Percentiles rank a stretch among this genome's conserved stretches.
Evolutionary conservation across 2,113 vertebrate species (phyloP).

Genomic region (Rafetus swinhoei): DNA sequence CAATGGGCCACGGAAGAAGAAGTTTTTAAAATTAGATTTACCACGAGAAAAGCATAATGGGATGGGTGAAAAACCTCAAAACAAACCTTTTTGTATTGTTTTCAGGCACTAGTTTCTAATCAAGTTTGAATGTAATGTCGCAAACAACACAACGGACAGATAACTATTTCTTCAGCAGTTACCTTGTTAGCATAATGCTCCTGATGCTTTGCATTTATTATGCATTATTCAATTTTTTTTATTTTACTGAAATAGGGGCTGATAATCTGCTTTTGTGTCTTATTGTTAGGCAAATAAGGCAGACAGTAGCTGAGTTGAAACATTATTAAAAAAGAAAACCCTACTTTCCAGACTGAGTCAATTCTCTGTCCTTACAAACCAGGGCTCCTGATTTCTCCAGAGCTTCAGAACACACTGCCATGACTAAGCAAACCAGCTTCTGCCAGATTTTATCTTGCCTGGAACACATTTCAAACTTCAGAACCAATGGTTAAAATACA

Average conservation of each 20-base stretch:
- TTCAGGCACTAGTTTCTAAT: neutral
- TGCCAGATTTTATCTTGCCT: constrained; percentile 61
- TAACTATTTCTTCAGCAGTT: constrained; percentile 13
- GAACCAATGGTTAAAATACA: constrained; percentile 63
- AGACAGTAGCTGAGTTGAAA: constrained; percentile 34
- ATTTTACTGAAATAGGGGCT: constrained; percentile 31
- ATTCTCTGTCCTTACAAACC: neutral
- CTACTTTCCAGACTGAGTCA: constrained; percentile 10
- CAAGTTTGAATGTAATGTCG: constrained; percentile 1
- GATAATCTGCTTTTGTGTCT: constrained; percentile 46
- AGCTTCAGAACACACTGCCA: constrained; percentile 51
- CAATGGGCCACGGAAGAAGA: neutral
- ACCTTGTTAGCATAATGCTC: constrained; percentile 19
- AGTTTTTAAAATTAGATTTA: neutral
- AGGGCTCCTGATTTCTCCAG: constrained; percentile 50
- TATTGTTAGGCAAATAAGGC: constrained; percentile 59
- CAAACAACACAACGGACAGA: neutral
- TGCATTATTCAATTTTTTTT: constrained; percentile 49
- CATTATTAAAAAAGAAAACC: constrained; percentile 11
- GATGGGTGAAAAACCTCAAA: neutral
- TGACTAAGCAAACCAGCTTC: constrained; percentile 73
- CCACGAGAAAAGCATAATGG: neutral
- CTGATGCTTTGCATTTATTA: constrained; percentile 52
- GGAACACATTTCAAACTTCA: constrained; percentile 72
- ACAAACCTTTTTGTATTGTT: neutral